Evolutionary conservation across 2,888 invertebrate genomes (phyloP), one percentile per base, ranked within the genome.

Genomic region (Cheilosia vernalis): DNA sequence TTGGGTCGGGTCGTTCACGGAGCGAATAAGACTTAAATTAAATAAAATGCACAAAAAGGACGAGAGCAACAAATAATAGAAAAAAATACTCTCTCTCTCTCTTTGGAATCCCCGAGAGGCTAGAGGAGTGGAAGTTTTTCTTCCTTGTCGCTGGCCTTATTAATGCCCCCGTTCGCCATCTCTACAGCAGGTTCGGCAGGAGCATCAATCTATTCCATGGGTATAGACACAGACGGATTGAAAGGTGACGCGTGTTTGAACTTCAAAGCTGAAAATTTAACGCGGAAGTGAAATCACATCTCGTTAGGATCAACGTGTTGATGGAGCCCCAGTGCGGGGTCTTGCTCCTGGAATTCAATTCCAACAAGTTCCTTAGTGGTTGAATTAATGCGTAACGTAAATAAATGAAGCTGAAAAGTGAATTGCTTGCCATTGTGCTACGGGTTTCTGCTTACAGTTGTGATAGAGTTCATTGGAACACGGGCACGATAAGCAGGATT

Each of bases 241-340:
- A 72, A 80, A 85, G 76, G 80, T 81, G 80, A 85, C 80, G 85
- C 80, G 80, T 81, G 80, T 81, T 85, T 81, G 80, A 85, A 85
- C 80, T 76, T 85, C 85, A 85, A 76, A 85, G 72, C 61, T 70
- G 76, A 72, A 80, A 81, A 77, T 77, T 81, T 61, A 85, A 85
- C 85, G 70, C 80, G 85, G 85, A 85, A 77, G 77, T 85, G 63
- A 87, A 87, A 87, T 84, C 84, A 85, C 84, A 87, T 87, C 87
- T 87, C 87, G 87, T 87, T 87, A 85, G 87, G 78, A 87, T 87
- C 73, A 87, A 84, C 79, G 60, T 84, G 79, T 74, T 84, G 80
- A 72, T 72, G 61, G 61, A 60, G 60, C 53, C 61, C 63, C 70
- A n/a, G 37, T n/a, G 17, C 40, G 47, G n/a, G 44, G 10, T 80